Percentiles rank a stretch among this genome's conserved stretches.
These are phyloP conservation scores for Drosophila rufa DNA, from an alignment of 1,140 invertebrate genomes.

Conservation along the genomic window DNA sequence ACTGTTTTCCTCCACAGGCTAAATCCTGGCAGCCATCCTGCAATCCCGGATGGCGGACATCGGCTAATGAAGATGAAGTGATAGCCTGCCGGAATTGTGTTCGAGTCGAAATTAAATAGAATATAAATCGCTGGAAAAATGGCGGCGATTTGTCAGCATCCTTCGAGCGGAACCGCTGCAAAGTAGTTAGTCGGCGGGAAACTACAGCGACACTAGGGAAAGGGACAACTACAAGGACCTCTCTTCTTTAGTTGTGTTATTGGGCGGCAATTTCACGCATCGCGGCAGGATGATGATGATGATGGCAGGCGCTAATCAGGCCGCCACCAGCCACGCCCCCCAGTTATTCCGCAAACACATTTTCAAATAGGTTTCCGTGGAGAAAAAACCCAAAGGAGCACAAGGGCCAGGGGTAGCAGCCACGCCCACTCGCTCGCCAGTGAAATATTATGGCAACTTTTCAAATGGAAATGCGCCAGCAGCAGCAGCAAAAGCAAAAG, in stretches of 20 bases:
- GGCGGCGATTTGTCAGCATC: slow-evolving; percentile 75
- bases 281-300: slow-evolving; percentile 69
- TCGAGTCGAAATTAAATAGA: slow-evolving; percentile 74
- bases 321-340: slow-evolving; percentile 68
- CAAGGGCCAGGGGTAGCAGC: slow-evolving; percentile 12
- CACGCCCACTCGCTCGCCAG: slow-evolving; percentile 45
- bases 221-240: slow-evolving; percentile 15
- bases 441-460: slow-evolving; percentile 83
- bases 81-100: slow-evolving; percentile 56
- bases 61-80: slow-evolving; percentile 81
- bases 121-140: slow-evolving; percentile 82
- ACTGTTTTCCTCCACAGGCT: slow-evolving; percentile 41
- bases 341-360: slow-evolving; percentile 49
- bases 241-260: slow-evolving; percentile 23
- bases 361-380: slow-evolving; percentile 50
- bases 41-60: slow-evolving; percentile 30
- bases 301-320: slow-evolving; percentile 75
- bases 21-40: slow-evolving; percentile 26
- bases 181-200: slow-evolving; percentile 61
- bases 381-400: slow-evolving; percentile 1
- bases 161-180: slow-evolving; percentile 76
- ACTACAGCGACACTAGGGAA: slow-evolving; percentile 17
- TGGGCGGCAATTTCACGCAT: slow-evolving; percentile 74
- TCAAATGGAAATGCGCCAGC: slow-evolving; percentile 78
- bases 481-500: slow-evolving; percentile 50